Percentiles rank a stretch among this genome's conserved stretches.
These are phyloP conservation scores for Cephus sareptanus DNA, from an alignment of 2,888 invertebrate genomes.

Conservation along the genomic window DNA sequence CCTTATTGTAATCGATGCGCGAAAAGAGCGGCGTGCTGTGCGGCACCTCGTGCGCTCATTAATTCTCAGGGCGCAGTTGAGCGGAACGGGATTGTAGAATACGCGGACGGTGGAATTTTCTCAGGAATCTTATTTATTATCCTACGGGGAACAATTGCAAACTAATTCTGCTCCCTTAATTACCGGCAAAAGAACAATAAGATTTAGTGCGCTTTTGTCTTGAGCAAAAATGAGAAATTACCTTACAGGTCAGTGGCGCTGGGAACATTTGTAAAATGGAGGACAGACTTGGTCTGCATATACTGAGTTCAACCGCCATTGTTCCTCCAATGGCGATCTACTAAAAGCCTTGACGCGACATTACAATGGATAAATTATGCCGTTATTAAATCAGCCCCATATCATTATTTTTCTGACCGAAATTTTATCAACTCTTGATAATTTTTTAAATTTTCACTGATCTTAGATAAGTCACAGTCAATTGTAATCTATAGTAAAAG, in stretches of 20 bases:
- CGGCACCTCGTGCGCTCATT: conserved; percentile 36
- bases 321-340: neutral
- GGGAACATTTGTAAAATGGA: conserved; percentile 41
- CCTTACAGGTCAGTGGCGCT: conserved; percentile 55
- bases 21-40: neutral
- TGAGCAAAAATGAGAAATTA: conserved; percentile 63
- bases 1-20: conserved; percentile 19
- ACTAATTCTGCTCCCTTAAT: conserved; percentile 64
- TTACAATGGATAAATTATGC: neutral
- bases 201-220: conserved; percentile 64
- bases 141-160: conserved; percentile 58
- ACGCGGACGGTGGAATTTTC: conserved; percentile 53
- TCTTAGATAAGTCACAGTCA: neutral
- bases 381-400: neutral
- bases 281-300: conserved; percentile 20
- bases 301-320: neutral
- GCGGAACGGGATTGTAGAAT: conserved; percentile 54
- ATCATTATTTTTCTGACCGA: neutral
- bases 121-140: conserved; percentile 64
- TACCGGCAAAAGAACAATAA: conserved; percentile 65
- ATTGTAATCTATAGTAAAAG: neutral
- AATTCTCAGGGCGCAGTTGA: conserved; percentile 52
- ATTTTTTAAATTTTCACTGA: neutral
- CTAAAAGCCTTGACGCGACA: neutral
- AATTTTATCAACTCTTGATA: neutral